phyloP scores from a whole-genome alignment of 2,113 vertebrate genomes.

The Lophotis ruficrista region DNA sequence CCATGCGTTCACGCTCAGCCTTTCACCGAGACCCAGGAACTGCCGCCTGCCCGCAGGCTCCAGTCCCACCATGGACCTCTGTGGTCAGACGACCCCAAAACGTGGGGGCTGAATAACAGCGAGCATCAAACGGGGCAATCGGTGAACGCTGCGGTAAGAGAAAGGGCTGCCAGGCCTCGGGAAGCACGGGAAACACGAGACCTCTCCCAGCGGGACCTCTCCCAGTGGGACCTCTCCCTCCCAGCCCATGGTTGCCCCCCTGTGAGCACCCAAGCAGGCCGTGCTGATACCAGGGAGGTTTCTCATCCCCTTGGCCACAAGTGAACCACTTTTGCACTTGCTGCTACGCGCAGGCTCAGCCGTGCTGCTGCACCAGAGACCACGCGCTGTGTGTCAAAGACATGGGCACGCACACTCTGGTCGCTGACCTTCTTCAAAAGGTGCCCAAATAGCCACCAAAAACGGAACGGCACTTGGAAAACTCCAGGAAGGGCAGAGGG shows the following conservation, averaged over 20 bases:
- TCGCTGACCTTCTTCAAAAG: background rate
- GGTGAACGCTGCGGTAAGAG: background rate
- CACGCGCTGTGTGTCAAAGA: background rate
- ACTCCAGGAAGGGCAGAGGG: background rate
- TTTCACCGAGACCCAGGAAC: accelerated
- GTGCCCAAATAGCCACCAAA: background rate
- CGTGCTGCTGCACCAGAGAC: background rate
- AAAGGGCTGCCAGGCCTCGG: background rate
- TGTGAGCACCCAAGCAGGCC: background rate
- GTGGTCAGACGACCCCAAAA: background rate
- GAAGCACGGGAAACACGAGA: background rate
- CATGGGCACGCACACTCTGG: accelerated
- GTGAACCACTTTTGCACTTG: background rate
- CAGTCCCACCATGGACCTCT: background rate
- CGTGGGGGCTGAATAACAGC: accelerated
- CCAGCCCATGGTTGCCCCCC: background rate
- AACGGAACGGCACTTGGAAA: background rate
- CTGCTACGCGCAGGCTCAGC: background rate
- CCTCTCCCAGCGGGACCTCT: background rate
- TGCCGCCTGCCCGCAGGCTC: background rate
- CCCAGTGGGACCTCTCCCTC: background rate
- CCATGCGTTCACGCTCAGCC: background rate
- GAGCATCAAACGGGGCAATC: accelerated
- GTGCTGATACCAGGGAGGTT: background rate
- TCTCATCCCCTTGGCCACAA: background rate